phyloP scores from a whole-genome alignment of 2,888 invertebrate genomes.

The Thymelicus lineola region DNA sequence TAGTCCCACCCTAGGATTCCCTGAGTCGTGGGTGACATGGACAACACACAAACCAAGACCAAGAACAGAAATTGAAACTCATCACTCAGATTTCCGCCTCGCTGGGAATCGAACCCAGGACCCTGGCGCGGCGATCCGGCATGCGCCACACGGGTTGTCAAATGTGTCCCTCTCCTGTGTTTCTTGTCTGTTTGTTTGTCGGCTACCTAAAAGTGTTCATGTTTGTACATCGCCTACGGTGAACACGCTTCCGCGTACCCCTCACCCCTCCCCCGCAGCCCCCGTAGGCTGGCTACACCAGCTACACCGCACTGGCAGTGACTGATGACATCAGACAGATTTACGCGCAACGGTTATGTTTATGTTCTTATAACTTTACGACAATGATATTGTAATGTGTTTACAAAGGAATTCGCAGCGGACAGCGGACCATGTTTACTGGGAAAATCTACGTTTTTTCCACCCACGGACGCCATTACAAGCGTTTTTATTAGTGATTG shows the following conservation, averaged over 20 bases:
- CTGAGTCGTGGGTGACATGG: no score
- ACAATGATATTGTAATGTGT: constrained; percentile 21
- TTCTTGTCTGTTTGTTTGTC: no score
- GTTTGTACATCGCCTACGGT: neutral
- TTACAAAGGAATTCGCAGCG: constrained; percentile 8
- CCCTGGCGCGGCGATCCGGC: no score
- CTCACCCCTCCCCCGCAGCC: neutral
- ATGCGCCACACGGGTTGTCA: no score
- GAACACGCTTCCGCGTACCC: constrained; percentile 4
- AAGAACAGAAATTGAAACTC: no score
- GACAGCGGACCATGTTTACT: constrained; percentile 4
- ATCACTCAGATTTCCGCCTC: no score
- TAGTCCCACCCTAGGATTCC: no score
- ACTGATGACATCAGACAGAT: constrained; percentile 20
- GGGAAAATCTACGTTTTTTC: constrained; percentile 10
- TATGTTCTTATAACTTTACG: constrained; percentile 20
- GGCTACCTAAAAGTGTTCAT: neutral
- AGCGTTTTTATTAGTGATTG: neutral
- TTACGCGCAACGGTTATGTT: constrained; percentile 19
- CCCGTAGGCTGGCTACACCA: neutral
- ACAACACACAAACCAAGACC: no score
- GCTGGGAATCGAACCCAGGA: no score
- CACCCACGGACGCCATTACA: constrained; percentile 3
- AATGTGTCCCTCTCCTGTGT: no score
- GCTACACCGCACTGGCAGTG: constrained; percentile 7